Evolutionary conservation across 2,797 vertebrate species (phyloP).

Genomic region (Tympanoctomys barrerae): DNA sequence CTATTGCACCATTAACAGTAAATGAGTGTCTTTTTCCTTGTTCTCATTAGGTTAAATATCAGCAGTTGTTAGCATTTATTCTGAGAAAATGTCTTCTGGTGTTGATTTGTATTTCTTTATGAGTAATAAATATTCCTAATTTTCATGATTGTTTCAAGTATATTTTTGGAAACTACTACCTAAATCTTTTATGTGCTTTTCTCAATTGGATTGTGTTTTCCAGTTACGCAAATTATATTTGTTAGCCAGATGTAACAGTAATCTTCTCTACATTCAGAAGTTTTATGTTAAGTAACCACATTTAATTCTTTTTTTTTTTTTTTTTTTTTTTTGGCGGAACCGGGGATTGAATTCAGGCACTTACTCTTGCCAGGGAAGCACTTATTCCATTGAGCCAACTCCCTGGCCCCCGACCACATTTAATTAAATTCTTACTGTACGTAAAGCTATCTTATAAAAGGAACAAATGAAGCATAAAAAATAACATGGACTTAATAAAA

Average conservation of each 20-base stretch:
- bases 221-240: not conserved
- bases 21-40: not conserved
- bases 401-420: not conserved
- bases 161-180: not conserved
- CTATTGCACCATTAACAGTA: not conserved
- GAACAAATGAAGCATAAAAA: not conserved
- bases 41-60: conserved; percentile 39
- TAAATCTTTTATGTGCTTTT: not conserved
- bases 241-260: not conserved
- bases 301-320: too few relatives aligned
- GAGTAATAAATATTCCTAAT: not conserved
- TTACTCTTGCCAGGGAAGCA: too few relatives aligned
- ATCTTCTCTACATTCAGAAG: not conserved
- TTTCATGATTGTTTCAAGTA: conserved; percentile 17
- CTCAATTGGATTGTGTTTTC: not conserved
- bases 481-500: not conserved
- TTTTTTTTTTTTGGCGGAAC: too few relatives aligned
- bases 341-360: too few relatives aligned
- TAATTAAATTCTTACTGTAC: not conserved
- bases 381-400: too few relatives aligned
- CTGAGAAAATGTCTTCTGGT: not conserved
- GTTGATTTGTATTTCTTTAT: conserved; percentile 4
- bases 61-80: conserved; percentile 36
- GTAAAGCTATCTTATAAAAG: conserved; percentile 9
- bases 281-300: not conserved